phyloP scores from a whole-genome alignment of 2,888 invertebrate species.

The Aricia artaxerxes region DNA sequence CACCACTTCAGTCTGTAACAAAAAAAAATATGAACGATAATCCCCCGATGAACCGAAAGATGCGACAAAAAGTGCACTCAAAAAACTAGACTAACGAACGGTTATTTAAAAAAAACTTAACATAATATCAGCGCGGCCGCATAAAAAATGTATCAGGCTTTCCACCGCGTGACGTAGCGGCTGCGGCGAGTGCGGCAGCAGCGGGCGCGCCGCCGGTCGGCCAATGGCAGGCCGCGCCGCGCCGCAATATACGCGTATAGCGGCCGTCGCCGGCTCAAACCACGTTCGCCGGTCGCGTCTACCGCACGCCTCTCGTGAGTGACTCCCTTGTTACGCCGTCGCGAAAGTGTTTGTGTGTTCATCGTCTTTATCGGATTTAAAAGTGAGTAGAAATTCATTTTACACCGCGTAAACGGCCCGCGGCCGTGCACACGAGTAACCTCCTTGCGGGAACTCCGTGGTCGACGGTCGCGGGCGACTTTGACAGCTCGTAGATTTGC shows the following conservation, averaged over 20 bases:
- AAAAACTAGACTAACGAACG: constrained; percentile 40
- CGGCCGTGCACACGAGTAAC: constrained; percentile 42
- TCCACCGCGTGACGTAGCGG: constrained; percentile 55
- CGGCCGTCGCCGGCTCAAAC: constrained; percentile 58
- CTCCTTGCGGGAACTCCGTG: constrained; percentile 25
- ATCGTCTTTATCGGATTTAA: constrained; percentile 49
- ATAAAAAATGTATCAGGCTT: constrained; percentile 60
- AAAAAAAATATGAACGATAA: constrained; percentile 3
- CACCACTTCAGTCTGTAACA: not conserved
- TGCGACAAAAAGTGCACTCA: constrained; percentile 33
- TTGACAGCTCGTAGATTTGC: constrained; percentile 41
- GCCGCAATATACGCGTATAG: constrained; percentile 64
- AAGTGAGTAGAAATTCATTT: constrained; percentile 56
- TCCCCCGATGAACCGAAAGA: constrained; percentile 4
- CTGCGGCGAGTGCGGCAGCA: constrained; percentile 54
- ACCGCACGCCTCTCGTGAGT: constrained; percentile 55
- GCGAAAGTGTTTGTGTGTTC: constrained; percentile 56
- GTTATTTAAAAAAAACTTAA: constrained; percentile 39
- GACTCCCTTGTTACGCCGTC: constrained; percentile 44
- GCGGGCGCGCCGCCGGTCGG: constrained; percentile 60
- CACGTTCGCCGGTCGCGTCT: constrained; percentile 53
- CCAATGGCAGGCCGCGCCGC: constrained; percentile 56
- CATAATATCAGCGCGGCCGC: constrained; percentile 42
- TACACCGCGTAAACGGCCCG: constrained; percentile 34
- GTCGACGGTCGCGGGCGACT: constrained; percentile 32